Evolutionary conservation across 2,113 vertebrate genomes (phyloP).

Genomic region (Loxodonta africana): DNA sequence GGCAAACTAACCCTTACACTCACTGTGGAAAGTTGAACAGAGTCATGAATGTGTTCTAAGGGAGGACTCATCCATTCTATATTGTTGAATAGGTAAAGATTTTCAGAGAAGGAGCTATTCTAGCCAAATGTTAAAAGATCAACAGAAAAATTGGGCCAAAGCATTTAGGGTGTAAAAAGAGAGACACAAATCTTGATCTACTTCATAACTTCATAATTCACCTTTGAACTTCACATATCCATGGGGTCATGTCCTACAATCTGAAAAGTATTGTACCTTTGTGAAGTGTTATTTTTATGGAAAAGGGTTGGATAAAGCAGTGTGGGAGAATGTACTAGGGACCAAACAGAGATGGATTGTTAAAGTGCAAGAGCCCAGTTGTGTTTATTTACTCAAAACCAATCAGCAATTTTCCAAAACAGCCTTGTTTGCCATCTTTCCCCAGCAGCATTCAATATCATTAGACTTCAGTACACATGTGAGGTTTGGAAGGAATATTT

Average conservation of each 20-base stretch:
- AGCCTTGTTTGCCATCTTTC: background rate
- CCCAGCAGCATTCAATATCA: background rate
- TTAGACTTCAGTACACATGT: background rate
- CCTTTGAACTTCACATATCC: slow-evolving; percentile 22
- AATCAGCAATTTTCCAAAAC: background rate
- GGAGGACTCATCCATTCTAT: background rate
- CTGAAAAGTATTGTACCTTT: background rate
- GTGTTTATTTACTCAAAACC: slow-evolving; percentile 46
- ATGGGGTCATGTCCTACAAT: background rate
- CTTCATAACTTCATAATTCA: background rate
- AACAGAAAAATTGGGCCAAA: background rate
- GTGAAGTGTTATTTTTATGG: background rate
- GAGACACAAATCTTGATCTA: background rate
- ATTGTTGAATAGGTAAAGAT: background rate
- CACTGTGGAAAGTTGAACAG: background rate
- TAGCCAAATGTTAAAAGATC: background rate
- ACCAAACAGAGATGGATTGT: background rate
- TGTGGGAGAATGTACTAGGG: background rate
- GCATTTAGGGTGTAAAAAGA: background rate
- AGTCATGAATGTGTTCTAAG: background rate
- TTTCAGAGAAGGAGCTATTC: background rate
- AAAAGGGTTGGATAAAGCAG: background rate
- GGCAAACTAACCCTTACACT: background rate
- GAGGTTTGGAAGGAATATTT: slow-evolving; percentile 21
- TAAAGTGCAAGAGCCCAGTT: background rate